Evolutionary conservation across 2,797 vertebrate species (phyloP).

Genomic region (Emys orbicularis): DNA sequence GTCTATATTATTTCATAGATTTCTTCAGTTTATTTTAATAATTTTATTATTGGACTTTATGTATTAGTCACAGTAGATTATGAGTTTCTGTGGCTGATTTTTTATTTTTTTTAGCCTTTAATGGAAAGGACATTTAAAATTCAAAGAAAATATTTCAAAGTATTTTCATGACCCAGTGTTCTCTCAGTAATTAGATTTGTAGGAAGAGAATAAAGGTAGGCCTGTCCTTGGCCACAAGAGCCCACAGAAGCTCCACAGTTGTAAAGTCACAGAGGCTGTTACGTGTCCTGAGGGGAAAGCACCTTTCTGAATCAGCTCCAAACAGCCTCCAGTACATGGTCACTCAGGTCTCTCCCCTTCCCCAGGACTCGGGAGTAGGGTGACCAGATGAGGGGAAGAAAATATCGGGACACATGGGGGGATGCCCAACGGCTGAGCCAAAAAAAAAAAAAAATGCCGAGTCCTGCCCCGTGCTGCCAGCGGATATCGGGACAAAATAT

Average conservation of each 20-base stretch:
- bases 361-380: background rate
- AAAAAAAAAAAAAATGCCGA: too few species aligned
- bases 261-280: slow-evolving; percentile 36
- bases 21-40: background rate
- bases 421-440: too few species aligned
- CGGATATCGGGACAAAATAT: too few species aligned
- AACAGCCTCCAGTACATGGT: accelerated
- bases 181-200: slow-evolving; percentile 31
- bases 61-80: slow-evolving; percentile 44
- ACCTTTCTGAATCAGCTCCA: background rate
- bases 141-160: background rate
- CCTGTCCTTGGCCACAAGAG: slow-evolving; percentile 33
- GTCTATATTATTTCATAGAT: background rate
- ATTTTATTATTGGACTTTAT: slow-evolving; percentile 42
- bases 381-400: too few species aligned
- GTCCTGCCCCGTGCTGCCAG: too few species aligned
- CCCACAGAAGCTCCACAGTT: background rate
- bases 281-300: background rate
- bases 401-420: too few species aligned
- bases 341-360: background rate
- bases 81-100: slow-evolving; percentile 18
- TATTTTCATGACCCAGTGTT: background rate
- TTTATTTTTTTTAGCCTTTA: slow-evolving; percentile 23
- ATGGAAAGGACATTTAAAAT: slow-evolving; percentile 23
- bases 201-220: slow-evolving; percentile 47